Base-by-base conservation (phyloP, 2,797 vertebrate genomes). In the Neosilurus mollespiculum region DNA sequence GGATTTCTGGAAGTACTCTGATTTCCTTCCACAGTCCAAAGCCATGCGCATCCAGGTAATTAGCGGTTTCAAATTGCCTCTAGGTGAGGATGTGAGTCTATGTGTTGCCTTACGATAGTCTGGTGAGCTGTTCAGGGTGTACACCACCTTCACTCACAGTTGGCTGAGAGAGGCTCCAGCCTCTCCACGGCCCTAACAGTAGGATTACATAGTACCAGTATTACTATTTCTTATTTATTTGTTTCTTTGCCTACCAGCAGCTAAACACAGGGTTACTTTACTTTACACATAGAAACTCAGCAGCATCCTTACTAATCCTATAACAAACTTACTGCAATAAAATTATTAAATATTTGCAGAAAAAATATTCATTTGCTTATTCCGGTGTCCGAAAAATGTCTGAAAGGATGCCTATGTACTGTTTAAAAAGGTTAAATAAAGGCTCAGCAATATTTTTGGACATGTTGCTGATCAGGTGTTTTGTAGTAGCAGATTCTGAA, bases 401-500 rank as follows among this genome's bases (percentile, higher is more conserved):
- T 12, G 43, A 71, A n/a, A 51, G 12, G 2, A 67, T 15, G 5
- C 26, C n/a, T 24, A 24, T 64, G 62, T 24, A 24, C 11, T 43
- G 37, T 9, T n/a, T 16, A 12, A 72, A 51, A 12, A 11, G 43
- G 43, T 53, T 9, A 73, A 30, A 73, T n/a, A 37, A 61, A 43
- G 30, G 12, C 59, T 61, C 30, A 37, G 2, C 59, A 7, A 15
- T 77, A 12, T 15, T 43, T 8, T 24, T 14, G 15, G 34, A n/a
- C 11, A 43, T 37, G 22, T 5, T 76, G 10, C 6, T 59, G 37
- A 59, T 9, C 1, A 10, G 15, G 54, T 76, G 12, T 62, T 82
- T 62, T 77, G 43, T n/a, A 58, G 81, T 58, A 53, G 54, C 79
- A 67, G 59, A 20, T 53, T 79, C 26, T 65, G 15, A 76, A 71